Evolutionary conservation across 2,888 invertebrate species (phyloP).

Genomic region (Polydesmus complanatus): DNA sequence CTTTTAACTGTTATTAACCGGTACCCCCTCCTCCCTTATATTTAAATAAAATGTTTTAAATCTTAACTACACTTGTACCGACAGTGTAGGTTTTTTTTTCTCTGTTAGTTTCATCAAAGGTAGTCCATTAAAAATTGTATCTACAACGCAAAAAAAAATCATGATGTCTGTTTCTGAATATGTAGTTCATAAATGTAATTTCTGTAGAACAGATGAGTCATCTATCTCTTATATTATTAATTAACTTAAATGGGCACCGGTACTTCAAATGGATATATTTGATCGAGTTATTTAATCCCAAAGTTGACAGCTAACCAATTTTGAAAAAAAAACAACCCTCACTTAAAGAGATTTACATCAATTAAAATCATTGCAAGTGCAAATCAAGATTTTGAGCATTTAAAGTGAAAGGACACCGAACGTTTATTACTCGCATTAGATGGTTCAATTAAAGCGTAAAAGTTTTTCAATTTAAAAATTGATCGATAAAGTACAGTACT

Average conservation of each 20-base stretch:
- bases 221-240: neutral
- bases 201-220: neutral
- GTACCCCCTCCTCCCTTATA: neutral
- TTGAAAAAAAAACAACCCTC: neutral
- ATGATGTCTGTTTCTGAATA: no score
- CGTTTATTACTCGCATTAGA: no score
- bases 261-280: neutral
- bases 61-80: constrained; percentile 1
- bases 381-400: no score
- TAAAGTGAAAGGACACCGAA: no score
- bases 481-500: no score
- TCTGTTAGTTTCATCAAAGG: neutral
- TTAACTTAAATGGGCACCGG: neutral
- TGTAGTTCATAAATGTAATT: neutral
- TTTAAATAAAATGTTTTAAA: no score
- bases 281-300: neutral
- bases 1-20: no score
- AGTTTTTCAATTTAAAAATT: no score
- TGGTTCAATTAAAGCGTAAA: no score
- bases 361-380: neutral
- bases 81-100: neutral
- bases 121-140: no score
- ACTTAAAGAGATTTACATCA: neutral
- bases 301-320: neutral
- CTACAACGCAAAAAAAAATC: no score